phyloP scores from a whole-genome alignment of 2,888 invertebrate species.

The Anthoptus insignis region DNA sequence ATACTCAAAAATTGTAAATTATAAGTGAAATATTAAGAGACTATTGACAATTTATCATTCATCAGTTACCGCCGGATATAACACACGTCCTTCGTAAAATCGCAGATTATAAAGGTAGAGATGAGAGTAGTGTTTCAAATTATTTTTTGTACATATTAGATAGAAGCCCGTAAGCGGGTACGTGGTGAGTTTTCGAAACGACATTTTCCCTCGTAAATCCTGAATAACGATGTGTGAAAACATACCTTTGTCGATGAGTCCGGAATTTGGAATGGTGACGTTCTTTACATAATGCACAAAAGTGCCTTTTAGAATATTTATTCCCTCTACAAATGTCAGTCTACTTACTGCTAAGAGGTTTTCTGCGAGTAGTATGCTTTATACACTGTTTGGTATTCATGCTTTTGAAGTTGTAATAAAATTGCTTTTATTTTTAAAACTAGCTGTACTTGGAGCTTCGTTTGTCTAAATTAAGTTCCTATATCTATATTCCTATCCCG shows the following conservation, averaged over 20 bases:
- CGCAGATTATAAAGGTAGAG: conserved; percentile 70
- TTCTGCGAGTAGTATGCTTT: conserved; percentile 16
- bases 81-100: conserved; percentile 63
- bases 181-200: conserved; percentile 70
- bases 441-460: no score
- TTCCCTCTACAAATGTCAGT: conserved; percentile 37
- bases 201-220: conserved; percentile 67
- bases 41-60: no score
- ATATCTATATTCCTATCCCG: no score
- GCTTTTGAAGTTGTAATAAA: background rate
- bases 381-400: conserved; percentile 1
- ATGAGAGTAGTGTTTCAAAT: conserved; percentile 64
- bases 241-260: conserved; percentile 46
- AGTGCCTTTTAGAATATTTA: conserved; percentile 35
- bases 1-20: no score
- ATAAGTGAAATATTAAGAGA: no score
- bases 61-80: no score
- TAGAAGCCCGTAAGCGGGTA: conserved; percentile 64
- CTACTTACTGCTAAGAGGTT: conserved; percentile 27
- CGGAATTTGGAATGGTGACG: conserved; percentile 40
- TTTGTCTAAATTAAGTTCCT: no score
- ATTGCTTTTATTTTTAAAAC: background rate
- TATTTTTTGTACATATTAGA: conserved; percentile 81
- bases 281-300: conserved; percentile 46
- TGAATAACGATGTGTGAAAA: conserved; percentile 65